Percentiles rank a stretch among this genome's conserved stretches.
Conservation (phyloP, 1,140 invertebrate species). For the Bombus superbus region DNA sequence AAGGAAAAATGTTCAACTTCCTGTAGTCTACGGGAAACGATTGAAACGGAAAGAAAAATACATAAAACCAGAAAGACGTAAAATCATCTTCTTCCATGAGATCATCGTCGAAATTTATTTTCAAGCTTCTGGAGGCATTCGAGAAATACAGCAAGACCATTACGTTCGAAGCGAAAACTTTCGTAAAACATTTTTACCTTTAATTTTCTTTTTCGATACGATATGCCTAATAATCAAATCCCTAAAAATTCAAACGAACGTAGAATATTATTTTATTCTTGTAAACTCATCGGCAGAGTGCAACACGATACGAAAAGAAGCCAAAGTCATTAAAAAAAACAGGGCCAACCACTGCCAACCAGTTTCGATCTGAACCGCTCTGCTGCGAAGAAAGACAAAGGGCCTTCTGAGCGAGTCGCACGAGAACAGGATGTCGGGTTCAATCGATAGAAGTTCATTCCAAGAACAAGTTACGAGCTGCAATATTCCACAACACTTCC, state of each 20-base stretch:
- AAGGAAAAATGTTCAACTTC: neutral
- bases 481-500: neutral
- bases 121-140: neutral
- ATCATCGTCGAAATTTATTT: neutral
- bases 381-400: neutral
- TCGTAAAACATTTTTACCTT: too few species aligned
- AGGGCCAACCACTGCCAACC: neutral
- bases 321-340: neutral
- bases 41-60: neutral
- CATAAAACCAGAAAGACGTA: neutral
- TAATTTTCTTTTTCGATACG: too few species aligned
- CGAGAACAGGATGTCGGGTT: slow-evolving; percentile 12
- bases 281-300: neutral
- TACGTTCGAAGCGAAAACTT: neutral
- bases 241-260: too few species aligned
- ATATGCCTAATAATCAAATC: too few species aligned
- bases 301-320: neutral
- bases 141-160: too few species aligned
- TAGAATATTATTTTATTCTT: too few species aligned
- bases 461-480: slow-evolving; percentile 36
- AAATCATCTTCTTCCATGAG: neutral
- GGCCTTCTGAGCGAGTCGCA: neutral
- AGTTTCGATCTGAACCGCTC: neutral
- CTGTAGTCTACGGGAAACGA: neutral
- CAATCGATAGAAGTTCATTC: slow-evolving; percentile 35